phyloP scores from a whole-genome alignment of 2,888 invertebrate species.

The Cerceris ruficornis region DNA sequence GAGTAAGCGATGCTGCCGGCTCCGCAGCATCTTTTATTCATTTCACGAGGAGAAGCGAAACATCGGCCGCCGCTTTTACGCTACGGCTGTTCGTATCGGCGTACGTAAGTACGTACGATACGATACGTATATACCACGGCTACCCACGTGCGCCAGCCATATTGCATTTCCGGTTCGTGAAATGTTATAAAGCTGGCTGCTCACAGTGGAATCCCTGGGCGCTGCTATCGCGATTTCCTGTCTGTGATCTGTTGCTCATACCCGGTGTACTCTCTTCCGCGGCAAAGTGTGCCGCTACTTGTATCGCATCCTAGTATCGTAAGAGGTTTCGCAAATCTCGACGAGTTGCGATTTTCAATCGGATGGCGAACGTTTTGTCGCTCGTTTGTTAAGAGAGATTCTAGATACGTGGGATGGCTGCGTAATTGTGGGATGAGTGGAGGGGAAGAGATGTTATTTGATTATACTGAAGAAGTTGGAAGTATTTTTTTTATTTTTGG shows the following conservation, averaged over 20 bases:
- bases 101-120: constrained; percentile 20
- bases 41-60: constrained; percentile 68
- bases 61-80: constrained; percentile 66
- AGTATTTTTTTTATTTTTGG: no score
- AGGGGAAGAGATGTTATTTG: no score
- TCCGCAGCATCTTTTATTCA: constrained; percentile 74
- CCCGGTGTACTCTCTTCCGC: constrained; percentile 13
- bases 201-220: constrained; percentile 48
- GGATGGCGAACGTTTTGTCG: no score
- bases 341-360: background rate
- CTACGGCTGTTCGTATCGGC: constrained; percentile 28
- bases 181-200: constrained; percentile 68
- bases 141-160: constrained; percentile 65
- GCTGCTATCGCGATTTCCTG: constrained; percentile 72
- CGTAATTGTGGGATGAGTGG: no score
- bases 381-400: no score
- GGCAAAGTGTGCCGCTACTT: constrained; percentile 24
- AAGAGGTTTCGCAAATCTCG: constrained; percentile 22
- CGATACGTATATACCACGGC: constrained; percentile 25
- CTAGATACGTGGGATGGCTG: no score
- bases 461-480: no score
- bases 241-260: constrained; percentile 68
- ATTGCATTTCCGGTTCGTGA: constrained; percentile 72
- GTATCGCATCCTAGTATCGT: constrained; percentile 20
- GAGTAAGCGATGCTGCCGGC: constrained; percentile 60